Evolutionary conservation across 2,797 vertebrate species (phyloP).

Genomic region (Fundulus diaphanus): DNA sequence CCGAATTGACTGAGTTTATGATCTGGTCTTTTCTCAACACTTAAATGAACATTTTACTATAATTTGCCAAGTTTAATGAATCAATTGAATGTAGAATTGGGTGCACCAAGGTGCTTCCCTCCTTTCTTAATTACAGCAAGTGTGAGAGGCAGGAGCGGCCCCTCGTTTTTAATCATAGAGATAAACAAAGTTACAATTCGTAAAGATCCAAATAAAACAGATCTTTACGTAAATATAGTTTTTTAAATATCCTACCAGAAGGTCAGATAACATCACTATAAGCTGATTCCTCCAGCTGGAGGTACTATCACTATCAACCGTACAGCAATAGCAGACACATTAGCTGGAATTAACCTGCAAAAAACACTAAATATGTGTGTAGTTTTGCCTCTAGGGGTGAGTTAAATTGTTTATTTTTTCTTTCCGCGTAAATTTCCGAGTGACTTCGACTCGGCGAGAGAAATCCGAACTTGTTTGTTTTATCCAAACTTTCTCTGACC

Average conservation of each 20-base stretch:
- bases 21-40: too few species aligned
- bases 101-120: neutral
- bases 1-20: too few species aligned
- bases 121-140: neutral
- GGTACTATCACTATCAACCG: neutral
- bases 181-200: neutral
- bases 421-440: neutral
- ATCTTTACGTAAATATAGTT: neutral
- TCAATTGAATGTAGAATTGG: too few species aligned
- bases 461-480: too few species aligned
- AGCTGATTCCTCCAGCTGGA: neutral
- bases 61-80: too few species aligned
- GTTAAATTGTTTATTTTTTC: neutral
- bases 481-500: neutral
- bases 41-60: too few species aligned
- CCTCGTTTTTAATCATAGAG: neutral
- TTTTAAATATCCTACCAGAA: too few species aligned
- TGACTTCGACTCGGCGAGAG: too few species aligned
- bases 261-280: neutral
- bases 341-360: neutral
- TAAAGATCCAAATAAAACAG: neutral
- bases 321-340: neutral
- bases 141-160: neutral
- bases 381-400: neutral
- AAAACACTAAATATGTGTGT: neutral